These are phyloP conservation scores for Anoplius nigerrimus DNA, from an alignment of 2,888 invertebrate species.

Conservation along the genomic window DNA sequence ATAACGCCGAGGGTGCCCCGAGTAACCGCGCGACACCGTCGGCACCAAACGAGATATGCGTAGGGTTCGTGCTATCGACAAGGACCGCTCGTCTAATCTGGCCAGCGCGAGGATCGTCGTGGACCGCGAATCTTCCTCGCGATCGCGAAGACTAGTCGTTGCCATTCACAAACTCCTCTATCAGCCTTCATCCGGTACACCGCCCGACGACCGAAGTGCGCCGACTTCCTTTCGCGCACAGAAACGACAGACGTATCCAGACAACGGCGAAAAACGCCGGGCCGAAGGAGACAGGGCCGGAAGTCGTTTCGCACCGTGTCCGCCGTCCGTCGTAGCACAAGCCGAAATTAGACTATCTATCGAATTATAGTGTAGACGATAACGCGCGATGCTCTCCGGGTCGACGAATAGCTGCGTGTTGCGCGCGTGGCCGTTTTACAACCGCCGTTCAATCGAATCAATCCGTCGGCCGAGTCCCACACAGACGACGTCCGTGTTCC, in stretches of 20 bases:
- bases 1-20: constrained; percentile 43
- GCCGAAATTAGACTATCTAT: constrained; percentile 43
- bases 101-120: not conserved
- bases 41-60: constrained; percentile 30
- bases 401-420: constrained; percentile 11
- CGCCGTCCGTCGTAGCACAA: constrained; percentile 35
- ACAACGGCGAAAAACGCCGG: too few relatives aligned
- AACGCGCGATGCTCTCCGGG: constrained; percentile 31
- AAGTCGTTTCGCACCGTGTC: not conserved
- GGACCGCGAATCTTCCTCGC: not conserved
- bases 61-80: constrained; percentile 42
- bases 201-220: too few relatives aligned
- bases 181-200: too few relatives aligned
- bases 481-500: too few relatives aligned
- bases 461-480: not conserved
- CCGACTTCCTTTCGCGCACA: too few relatives aligned
- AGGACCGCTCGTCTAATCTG: not conserved
- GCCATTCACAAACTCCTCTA: too few relatives aligned
- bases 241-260: too few relatives aligned
- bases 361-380: constrained; percentile 26
- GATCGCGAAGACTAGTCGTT: constrained; percentile 18
- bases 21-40: constrained; percentile 20
- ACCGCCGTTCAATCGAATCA: constrained; percentile 18
- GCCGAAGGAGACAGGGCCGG: not conserved
- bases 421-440: constrained; percentile 17